Percentiles rank a stretch among this genome's conserved stretches.
Conservation (phyloP, 1,140 invertebrate genomes). For the Tetraneura akinire region DNA sequence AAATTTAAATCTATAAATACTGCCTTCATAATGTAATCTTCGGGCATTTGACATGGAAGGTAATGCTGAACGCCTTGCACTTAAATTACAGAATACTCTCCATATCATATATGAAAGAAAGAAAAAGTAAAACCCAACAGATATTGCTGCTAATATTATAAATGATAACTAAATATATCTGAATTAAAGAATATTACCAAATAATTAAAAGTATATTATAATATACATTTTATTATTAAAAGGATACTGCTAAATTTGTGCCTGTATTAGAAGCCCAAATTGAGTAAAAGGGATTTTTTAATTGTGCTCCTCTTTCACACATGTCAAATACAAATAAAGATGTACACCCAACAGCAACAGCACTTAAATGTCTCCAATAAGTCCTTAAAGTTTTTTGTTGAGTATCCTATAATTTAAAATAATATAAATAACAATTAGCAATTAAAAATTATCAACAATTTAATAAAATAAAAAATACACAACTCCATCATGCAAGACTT, state of each 20-base stretch:
- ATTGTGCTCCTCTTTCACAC: conserved; percentile 93
- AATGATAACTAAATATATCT: conserved; percentile 68
- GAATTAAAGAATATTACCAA: conserved; percentile 24
- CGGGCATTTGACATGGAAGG: conserved; percentile 88
- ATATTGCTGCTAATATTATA: conserved; percentile 88
- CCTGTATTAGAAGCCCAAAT: conserved; percentile 94
- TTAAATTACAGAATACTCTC: conserved; percentile 91
- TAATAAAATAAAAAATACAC: no score
- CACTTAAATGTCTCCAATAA: conserved; percentile 94
- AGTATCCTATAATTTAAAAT: conserved; percentile 69
- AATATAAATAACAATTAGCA: no score
- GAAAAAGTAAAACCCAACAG: conserved; percentile 87
- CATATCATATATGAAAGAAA: conserved; percentile 94
- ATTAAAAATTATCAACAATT: no score
- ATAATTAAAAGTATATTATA: not conserved
- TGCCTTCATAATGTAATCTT: conserved; percentile 87
- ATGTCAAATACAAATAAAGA: conserved; percentile 95
- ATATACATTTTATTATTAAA: conserved; percentile 53
- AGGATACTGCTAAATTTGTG: conserved; percentile 83
- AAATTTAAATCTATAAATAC: conserved; percentile 98
- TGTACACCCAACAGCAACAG: conserved; percentile 86
- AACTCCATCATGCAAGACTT: no score
- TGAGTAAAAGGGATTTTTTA: conserved; percentile 95
- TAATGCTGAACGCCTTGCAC: conserved; percentile 79
- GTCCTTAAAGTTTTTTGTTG: conserved; percentile 77